Conservation (phyloP, 2,797 vertebrate species). For the Octomys mimax region DNA sequence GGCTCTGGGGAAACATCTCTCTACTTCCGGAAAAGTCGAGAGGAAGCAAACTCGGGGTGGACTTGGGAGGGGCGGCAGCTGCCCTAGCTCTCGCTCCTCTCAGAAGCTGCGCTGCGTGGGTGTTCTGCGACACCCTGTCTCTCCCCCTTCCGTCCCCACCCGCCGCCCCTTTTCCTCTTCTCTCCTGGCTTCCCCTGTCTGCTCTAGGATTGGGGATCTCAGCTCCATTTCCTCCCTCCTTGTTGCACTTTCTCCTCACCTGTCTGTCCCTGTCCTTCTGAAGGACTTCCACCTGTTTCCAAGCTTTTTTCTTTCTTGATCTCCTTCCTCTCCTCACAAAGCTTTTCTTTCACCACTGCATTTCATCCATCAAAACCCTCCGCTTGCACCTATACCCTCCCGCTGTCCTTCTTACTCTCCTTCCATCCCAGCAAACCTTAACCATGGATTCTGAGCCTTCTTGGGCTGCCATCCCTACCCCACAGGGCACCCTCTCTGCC, state of each 20-base stretch:
- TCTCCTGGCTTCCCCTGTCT: neutral
- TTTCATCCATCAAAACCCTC: neutral
- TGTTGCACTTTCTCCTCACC: neutral
- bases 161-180: neutral
- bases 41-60: conserved; percentile 41
- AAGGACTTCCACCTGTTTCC: neutral
- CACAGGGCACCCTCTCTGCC: neutral
- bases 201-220: neutral
- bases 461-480: neutral
- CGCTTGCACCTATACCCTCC: too few species aligned
- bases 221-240: neutral
- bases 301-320: neutral
- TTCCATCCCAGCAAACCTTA: neutral
- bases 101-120: neutral
- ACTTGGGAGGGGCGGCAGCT: neutral
- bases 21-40: conserved; percentile 34
- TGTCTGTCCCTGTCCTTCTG: neutral
- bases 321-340: neutral
- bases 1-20: neutral
- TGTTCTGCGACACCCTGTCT: neutral
- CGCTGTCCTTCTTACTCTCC: neutral
- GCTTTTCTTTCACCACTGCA: neutral
- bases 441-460: conserved; percentile 73
- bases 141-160: neutral
- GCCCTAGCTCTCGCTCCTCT: neutral